A percentile compares a stretch with the other conserved stretches of the same genome.
Evolutionary conservation across 2,797 vertebrate species (phyloP).

Genomic region (Momotus momota): DNA sequence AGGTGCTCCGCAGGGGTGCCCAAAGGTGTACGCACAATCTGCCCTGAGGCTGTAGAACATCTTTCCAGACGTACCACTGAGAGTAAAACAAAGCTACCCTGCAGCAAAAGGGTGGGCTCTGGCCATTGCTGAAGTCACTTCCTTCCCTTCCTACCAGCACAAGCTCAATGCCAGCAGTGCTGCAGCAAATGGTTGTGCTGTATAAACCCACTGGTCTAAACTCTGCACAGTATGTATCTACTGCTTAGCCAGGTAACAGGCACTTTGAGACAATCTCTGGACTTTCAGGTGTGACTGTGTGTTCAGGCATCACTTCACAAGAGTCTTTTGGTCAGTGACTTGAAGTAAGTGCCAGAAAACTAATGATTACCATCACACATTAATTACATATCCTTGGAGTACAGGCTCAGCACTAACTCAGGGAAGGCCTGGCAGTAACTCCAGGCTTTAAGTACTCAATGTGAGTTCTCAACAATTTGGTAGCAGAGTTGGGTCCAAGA

Average conservation of each 20-base stretch:
- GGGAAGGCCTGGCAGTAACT: background rate
- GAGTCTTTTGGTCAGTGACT: background rate
- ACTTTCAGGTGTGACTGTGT: background rate
- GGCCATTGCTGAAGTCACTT: fast-evolving
- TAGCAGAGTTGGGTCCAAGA: background rate
- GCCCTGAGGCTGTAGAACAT: background rate
- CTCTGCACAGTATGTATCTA: background rate
- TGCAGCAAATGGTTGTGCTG: background rate
- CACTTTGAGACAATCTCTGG: background rate
- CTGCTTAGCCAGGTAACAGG: background rate
- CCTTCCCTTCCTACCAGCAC: background rate
- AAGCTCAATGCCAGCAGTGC: background rate
- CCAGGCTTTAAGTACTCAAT: background rate
- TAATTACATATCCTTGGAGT: background rate
- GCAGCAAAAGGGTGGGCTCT: background rate
- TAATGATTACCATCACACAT: background rate
- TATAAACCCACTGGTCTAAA: background rate
- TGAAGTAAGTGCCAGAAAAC: background rate
- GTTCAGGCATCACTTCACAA: background rate
- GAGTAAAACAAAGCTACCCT: background rate
- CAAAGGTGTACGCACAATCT: background rate
- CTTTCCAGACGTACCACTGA: background rate
- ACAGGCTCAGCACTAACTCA: background rate
- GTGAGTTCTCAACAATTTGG: background rate
- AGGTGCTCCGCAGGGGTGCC: no score